Conservation (phyloP, 2,113 vertebrate species). For the Microcebus griseorufus region DNA sequence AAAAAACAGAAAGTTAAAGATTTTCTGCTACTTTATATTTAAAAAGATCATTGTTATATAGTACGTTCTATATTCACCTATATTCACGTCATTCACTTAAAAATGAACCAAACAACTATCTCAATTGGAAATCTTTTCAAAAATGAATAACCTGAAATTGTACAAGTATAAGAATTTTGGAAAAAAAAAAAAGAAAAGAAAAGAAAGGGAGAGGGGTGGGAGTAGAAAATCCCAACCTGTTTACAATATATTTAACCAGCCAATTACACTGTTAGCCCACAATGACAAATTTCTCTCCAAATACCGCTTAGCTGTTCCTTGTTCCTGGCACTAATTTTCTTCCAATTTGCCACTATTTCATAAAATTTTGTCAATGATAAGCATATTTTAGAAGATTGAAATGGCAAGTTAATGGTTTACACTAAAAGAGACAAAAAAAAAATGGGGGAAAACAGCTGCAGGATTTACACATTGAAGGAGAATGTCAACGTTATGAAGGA, state of each 20-base stretch:
- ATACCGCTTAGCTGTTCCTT: conserved; percentile 50
- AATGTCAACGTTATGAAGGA: conserved; percentile 65
- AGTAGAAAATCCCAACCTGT: background rate
- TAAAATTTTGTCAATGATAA: conserved; percentile 74
- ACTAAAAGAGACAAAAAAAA: conserved; percentile 63
- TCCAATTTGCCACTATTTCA: conserved; percentile 71
- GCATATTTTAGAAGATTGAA: conserved; percentile 68
- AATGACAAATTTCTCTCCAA: conserved; percentile 67
- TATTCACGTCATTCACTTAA: background rate
- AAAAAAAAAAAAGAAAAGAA: background rate
- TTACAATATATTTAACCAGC: conserved; percentile 59
- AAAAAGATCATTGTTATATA: background rate
- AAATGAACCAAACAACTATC: background rate
- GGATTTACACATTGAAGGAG: conserved; percentile 65
- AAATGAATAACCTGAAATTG: background rate
- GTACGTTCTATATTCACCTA: background rate
- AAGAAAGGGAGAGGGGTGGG: background rate
- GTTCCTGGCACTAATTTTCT: conserved; percentile 66
- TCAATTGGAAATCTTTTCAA: background rate
- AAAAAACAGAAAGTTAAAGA: background rate
- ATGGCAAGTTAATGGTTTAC: conserved; percentile 78
- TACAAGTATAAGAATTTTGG: background rate
- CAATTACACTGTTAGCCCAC: conserved; percentile 64
- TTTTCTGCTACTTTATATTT: background rate
- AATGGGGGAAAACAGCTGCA: conserved; percentile 73